Percentiles rank a stretch among this genome's conserved stretches.
phyloP scores from a whole-genome alignment of 2,888 invertebrate species.

The Meteorus colon region DNA sequence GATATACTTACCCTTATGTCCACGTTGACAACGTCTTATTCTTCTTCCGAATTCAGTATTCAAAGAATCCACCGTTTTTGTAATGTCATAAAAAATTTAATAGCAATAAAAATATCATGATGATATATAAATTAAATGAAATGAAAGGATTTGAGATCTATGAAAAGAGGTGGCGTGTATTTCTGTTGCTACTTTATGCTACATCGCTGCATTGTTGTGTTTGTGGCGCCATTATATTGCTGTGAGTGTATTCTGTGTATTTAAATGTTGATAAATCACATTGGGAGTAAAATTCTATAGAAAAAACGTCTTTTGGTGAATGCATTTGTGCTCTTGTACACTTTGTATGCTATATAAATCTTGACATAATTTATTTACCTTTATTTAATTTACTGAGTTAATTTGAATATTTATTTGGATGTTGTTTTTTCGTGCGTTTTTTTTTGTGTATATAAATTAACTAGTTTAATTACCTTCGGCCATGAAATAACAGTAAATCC shows the following conservation, averaged over 20 bases:
- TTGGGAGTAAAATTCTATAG: conserved; percentile 37
- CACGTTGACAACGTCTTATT: conserved; percentile 71
- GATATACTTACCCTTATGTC: conserved; percentile 44
- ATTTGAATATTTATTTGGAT: not conserved
- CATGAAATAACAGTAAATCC: conserved; percentile 11
- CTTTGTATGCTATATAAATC: conserved; percentile 13
- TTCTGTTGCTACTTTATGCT: conserved; percentile 14
- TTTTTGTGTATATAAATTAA: conserved; percentile 5
- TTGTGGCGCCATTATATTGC: conserved; percentile 55
- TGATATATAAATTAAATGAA: conserved; percentile 16
- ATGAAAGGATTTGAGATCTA: conserved; percentile 4
- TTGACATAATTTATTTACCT: not conserved
- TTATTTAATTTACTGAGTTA: not conserved
- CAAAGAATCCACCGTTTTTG: not conserved
- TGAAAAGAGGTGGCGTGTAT: conserved; percentile 31
- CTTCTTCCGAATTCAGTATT: conserved; percentile 54
- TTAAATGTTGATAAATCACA: conserved; percentile 67
- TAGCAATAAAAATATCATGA: not conserved
- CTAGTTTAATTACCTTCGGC: not conserved
- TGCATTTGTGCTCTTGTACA: not conserved
- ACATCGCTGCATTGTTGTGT: conserved; percentile 55
- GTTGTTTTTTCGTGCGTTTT: not conserved
- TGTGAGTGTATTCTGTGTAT: conserved; percentile 47
- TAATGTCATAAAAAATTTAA: not conserved
- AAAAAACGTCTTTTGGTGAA: conserved; percentile 23